Evolutionary conservation across 2,888 invertebrate species (phyloP).

Genomic region (Apodemia zela): DNA sequence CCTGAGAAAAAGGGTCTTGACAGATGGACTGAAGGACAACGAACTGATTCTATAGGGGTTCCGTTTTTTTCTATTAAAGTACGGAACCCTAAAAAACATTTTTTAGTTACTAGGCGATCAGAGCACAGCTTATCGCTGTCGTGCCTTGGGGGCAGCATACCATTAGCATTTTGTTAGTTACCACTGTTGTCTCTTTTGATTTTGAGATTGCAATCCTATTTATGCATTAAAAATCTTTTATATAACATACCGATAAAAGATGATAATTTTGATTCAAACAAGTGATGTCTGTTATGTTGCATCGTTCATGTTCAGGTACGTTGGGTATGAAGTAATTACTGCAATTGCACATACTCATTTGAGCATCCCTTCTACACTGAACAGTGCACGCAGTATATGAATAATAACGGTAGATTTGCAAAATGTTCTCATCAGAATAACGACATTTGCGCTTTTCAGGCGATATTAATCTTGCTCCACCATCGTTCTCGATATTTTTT

Average conservation of each 20-base stretch:
- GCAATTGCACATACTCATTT: slow-evolving; percentile 83
- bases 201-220: too few relatives aligned
- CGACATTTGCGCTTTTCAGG: slow-evolving; percentile 87
- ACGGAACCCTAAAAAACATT: too few relatives aligned
- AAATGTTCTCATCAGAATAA: slow-evolving; percentile 83
- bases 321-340: slow-evolving; percentile 86
- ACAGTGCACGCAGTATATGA: slow-evolving; percentile 87
- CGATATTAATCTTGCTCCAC: slow-evolving; percentile 81
- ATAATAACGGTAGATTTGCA: slow-evolving; percentile 82
- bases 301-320: slow-evolving; percentile 75
- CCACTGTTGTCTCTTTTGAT: too few relatives aligned
- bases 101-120: too few relatives aligned
- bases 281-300: slow-evolving; percentile 83
- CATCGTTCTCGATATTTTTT: slow-evolving; percentile 85
- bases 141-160: too few relatives aligned
- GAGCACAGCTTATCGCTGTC: too few relatives aligned
- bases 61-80: too few relatives aligned
- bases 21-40: too few relatives aligned
- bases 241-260: slow-evolving; percentile 79
- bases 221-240: too few relatives aligned
- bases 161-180: too few relatives aligned
- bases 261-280: slow-evolving; percentile 84
- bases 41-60: too few relatives aligned
- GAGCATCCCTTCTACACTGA: slow-evolving; percentile 85
- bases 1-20: too few relatives aligned